Base-by-base conservation (phyloP, 2,888 invertebrate species). In the Digitonthophagus gazella region DNA sequence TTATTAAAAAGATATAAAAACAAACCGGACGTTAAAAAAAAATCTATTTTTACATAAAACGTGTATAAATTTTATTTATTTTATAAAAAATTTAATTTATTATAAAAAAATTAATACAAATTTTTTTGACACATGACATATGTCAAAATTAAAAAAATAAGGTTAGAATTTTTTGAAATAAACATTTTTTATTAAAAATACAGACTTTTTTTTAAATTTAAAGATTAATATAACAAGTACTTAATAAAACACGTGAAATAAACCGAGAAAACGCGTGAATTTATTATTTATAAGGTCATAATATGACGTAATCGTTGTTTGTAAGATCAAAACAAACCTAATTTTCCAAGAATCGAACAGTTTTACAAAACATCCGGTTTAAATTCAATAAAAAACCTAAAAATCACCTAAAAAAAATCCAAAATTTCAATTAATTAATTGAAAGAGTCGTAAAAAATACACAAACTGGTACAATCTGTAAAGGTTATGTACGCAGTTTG, bases 221-320 rank as follows among this genome's bases (percentile, higher is more conserved):
- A 64, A 63, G 64, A 65, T 22, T 15, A 15, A 14, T 14, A 5
- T 11, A 5, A n/a, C 14, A 61, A 61, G 4, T 19, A 11, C n/a
- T 61, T 61, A 61, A n/a, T 18, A 61, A 16, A 6, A 58, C 58
- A 8, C 22, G 58, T 11, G 15, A 61, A 16, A 61, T 19, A 61
- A 18, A 16, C 8, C 61, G 61, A 56, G 68, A 55, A 63, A 67
- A 69, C 67, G 67, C 69, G 69, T 69, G 67, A 69, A 69, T 65
- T 67, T 67, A 69, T 64, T 69, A 28, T 64, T 22, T 68, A 67
- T 71, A 71, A 71, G 71, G 71, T 74, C 72, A 73, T 70, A 67
- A 66, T 66, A 68, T 74, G 74, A 74, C 74, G 74, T 73, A 74
- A 73, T 70, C 72, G 74, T 71, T 74, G 73, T 74, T 73, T 70